Base-by-base conservation (phyloP, 1,140 invertebrate species). In the Glossosoma conforme region DNA sequence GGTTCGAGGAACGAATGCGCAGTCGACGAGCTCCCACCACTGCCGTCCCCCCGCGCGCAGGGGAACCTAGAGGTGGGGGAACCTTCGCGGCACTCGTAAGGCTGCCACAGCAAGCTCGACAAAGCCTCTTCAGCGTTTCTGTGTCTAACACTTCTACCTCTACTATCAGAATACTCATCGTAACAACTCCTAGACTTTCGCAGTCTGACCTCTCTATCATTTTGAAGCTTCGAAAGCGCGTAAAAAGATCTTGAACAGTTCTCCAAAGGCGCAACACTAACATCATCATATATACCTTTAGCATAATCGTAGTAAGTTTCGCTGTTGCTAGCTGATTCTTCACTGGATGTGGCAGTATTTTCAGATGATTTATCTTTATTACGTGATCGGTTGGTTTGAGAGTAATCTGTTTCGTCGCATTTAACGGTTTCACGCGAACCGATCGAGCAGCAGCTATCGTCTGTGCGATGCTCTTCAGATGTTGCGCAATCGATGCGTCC, bases 91-190 rank as follows among this genome's bases (percentile, higher is more conserved):
- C 71, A 72, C 58, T 74, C 71, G 66, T 74, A 72, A 51, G 70
- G 71, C 65, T 74, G 71, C 71, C 71, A 74, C 62, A 74, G 62
- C 49, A 74, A 61, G 56, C 64, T 62, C 48, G 71, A 74, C 47
- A 72, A 70, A 54, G 71, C 71, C 62, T 72, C 71, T 59, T 69
- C 71, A 54, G 71, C 71, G 60, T 69, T 68, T 47, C 65, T 65
- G 62, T 69, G 71, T 59, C 62, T 53, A 42, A 6, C 6, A 6
- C 40, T 56, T 61, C 68, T 58, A 61, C 64, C 45, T 61, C 59
- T 22, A 10, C 25, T 17, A n/a, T 20, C 19, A 13, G 13, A 14
- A 11, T 33, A 5, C n/a, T 51, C 44, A 17, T 47, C 49, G 9
- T 45, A 24, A 33, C 44, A 58, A 33, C 56, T 58, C 32, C 28